Conservation (phyloP, 2,888 invertebrate genomes). For the Cerastoderma edule region DNA sequence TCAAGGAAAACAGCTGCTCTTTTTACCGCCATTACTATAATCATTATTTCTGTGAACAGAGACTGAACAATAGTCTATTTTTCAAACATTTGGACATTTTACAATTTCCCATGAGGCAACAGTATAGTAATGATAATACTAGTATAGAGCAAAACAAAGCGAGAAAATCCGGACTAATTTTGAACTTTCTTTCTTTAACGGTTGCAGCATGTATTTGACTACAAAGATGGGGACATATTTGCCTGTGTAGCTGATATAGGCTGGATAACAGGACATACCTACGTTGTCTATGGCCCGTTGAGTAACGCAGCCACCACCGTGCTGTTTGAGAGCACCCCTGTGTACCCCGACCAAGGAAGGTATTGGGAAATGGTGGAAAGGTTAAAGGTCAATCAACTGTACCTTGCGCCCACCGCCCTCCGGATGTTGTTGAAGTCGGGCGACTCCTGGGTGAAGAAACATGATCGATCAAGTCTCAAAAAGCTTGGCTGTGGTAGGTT, state of each 20-base stretch:
- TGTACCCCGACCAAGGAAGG: constrained; percentile 85
- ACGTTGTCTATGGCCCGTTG: constrained; percentile 85
- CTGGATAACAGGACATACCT: constrained; percentile 85
- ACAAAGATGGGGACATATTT: constrained; percentile 83
- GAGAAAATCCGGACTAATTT: too few relatives aligned
- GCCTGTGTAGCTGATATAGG: constrained; percentile 86
- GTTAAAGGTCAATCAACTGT: constrained; percentile 85
- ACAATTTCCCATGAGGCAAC: too few relatives aligned
- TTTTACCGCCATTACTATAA: too few relatives aligned
- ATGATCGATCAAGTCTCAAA: constrained; percentile 84
- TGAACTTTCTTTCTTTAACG: too few relatives aligned
- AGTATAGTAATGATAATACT: too few relatives aligned
- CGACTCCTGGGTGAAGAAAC: constrained; percentile 83
- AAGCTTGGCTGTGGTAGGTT: constrained; percentile 73
- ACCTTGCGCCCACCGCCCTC: constrained; percentile 85
- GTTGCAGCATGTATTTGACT: constrained; percentile 84
- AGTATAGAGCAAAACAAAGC: too few relatives aligned
- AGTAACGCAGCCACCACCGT: constrained; percentile 85
- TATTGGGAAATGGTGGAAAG: constrained; percentile 86
- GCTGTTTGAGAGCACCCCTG: constrained; percentile 85
- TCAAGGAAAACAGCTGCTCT: too few relatives aligned
- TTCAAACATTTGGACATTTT: too few relatives aligned
- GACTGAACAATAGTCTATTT: too few relatives aligned
- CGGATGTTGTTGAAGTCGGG: constrained; percentile 84
- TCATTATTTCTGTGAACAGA: too few relatives aligned